These are phyloP conservation scores for Sitta carolinensis DNA, from an alignment of 2,797 vertebrate species.

Conservation along the genomic window DNA sequence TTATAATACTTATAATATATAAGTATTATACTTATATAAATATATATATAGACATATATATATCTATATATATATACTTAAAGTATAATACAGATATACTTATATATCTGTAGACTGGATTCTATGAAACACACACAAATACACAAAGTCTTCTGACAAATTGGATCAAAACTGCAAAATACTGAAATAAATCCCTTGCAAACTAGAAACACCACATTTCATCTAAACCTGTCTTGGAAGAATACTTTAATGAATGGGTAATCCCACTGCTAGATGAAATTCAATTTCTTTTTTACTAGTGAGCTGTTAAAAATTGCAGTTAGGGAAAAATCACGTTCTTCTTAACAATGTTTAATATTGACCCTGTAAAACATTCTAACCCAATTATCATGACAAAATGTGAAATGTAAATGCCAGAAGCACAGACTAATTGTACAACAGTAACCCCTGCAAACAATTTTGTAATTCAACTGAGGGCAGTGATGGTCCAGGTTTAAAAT, in stretches of 20 bases:
- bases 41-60: too few relatives aligned
- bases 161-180: neutral
- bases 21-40: too few relatives aligned
- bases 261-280: neutral
- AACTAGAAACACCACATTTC: neutral
- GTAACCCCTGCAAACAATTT: neutral
- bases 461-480: neutral
- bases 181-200: neutral
- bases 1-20: too few relatives aligned
- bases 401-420: neutral
- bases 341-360: neutral
- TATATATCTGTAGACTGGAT: neutral
- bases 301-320: neutral
- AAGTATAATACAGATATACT: too few relatives aligned
- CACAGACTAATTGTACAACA: neutral
- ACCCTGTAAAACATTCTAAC: neutral
- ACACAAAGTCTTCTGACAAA: neutral
- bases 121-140: neutral
- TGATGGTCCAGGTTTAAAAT: neutral
- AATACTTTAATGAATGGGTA: neutral
- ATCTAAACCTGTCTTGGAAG: neutral
- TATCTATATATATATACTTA: too few relatives aligned
- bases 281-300: neutral
- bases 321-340: neutral
- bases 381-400: neutral